Base-by-base conservation (phyloP, 2,113 vertebrate species). In the Ceyx melanurus region DNA sequence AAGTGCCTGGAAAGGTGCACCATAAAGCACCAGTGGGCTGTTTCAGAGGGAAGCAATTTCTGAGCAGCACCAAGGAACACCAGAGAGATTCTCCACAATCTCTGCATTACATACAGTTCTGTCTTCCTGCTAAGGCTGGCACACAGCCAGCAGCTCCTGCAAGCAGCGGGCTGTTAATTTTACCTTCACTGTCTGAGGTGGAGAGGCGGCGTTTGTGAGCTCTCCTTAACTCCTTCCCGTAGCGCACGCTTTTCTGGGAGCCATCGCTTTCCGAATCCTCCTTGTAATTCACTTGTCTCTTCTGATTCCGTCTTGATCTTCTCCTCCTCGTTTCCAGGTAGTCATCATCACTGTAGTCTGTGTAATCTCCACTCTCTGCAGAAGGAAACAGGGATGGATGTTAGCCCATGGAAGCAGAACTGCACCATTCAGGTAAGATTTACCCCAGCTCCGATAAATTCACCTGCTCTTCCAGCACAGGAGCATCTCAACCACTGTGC, bases 221-320 rank as follows among this genome's bases (percentile, higher is more conserved):
- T 89, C 97, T 97, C 86, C 98, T 96, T 62, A 98, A 97, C 42
- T 96, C 97, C 93, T 98, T 98, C n/a, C 97, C 96, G 4, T 97
- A 91, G 20, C 97, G 97, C 85, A 98, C 96, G 37, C 98, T 97
- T 20, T 98, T 97, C 80, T 97, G 98, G 25, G 99, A 99, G 83
- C 98, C 98, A 20, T 99, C 99, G 1, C 98, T 99, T 71, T 99
- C 99, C 1, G 99, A 99, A n/a, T 99, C 99, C 96, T 99, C 99
- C 12, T 98, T 98, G 78, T 99, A 99, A 97, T 99, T 99, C 70
- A 99, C 99, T 96, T 99, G 98, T 94, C 98, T 98, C 68, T 98
- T 98, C 95, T 98, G 99, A 93, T 99, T 99, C 76, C 99, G 98
- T 89, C 98, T 98, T 60, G 99, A 98, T 37, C 99, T 97, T 65